phyloP scores from a whole-genome alignment of 2,113 vertebrate species.

The Psittacula cyanocephala region DNA sequence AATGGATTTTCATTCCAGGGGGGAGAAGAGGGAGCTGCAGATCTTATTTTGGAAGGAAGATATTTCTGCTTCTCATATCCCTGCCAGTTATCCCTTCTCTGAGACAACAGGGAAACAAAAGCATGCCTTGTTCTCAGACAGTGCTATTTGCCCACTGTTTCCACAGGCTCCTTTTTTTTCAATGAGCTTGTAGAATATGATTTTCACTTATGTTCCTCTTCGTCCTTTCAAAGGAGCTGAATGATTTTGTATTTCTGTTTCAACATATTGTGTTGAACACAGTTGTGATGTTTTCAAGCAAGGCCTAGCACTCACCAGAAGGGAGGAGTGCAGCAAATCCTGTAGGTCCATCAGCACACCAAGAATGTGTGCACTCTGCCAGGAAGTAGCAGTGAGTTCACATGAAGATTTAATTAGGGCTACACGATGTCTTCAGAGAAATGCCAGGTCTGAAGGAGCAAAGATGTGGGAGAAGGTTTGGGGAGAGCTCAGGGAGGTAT shows the following conservation, averaged over 20 bases:
- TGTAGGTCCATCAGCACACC: conserved; percentile 34
- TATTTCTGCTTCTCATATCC: background rate
- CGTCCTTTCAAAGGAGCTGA: background rate
- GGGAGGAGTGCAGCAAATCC: conserved; percentile 15
- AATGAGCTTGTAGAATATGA: conserved; percentile 8
- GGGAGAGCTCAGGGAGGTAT: conserved; percentile 1
- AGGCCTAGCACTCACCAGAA: conserved; percentile 41
- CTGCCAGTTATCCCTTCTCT: conserved; percentile 6
- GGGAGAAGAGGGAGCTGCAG: background rate
- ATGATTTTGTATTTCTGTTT: background rate
- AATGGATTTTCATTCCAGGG: background rate
- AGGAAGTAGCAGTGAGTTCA: conserved; percentile 38
- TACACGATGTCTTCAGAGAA: conserved; percentile 27
- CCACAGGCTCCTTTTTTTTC: background rate
- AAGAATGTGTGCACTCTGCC: conserved; percentile 23
- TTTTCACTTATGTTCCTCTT: conserved; percentile 34
- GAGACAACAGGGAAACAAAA: conserved; percentile 2
- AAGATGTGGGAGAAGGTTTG: conserved; percentile 1
- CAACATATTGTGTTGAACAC: conserved; percentile 24
- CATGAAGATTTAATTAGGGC: conserved; percentile 49
- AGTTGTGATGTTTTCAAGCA: conserved; percentile 41
- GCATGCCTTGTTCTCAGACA: background rate
- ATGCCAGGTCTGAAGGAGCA: conserved; percentile 16
- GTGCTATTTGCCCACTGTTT: conserved; percentile 16
- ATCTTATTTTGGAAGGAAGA: background rate